Evolutionary conservation across 2,797 vertebrate species (phyloP).

Genomic region (Anolis apletophallus): DNA sequence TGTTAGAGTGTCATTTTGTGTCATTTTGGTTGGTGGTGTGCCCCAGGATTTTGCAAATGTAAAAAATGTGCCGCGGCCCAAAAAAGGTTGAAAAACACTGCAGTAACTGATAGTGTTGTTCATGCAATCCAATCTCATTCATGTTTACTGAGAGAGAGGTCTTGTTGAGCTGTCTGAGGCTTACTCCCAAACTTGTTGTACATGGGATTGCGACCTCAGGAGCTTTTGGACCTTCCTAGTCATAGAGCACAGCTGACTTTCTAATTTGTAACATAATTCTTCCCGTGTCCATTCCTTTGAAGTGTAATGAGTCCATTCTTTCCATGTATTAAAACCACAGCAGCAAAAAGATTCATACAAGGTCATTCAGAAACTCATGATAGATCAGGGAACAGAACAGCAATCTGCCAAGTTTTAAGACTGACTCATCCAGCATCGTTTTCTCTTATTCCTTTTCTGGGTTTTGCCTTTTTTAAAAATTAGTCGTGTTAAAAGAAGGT

Average conservation of each 20-base stretch:
- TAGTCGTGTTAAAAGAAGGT: constrained; percentile 6
- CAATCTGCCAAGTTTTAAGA: neutral
- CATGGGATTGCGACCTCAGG: neutral
- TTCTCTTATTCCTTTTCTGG: neutral
- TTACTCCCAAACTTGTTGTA: neutral
- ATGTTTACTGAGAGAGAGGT: neutral
- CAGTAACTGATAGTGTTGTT: neutral
- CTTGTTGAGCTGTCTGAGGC: neutral
- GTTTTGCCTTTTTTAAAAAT: neutral
- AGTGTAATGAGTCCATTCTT: neutral
- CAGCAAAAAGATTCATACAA: constrained; percentile 6
- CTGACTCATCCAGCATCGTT: constrained; percentile 1
- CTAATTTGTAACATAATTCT: constrained; percentile 3
- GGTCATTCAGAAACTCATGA: constrained; percentile 7
- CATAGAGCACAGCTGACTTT: neutral
- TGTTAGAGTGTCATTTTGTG: too few species aligned
- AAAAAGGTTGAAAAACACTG: too few species aligned
- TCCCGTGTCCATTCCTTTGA: constrained; percentile 14
- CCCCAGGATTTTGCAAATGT: too few species aligned
- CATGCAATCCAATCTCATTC: neutral
- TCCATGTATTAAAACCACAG: constrained; percentile 8
- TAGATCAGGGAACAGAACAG: neutral
- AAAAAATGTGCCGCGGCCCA: too few species aligned
- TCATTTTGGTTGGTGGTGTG: too few species aligned
- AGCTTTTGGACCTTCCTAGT: neutral